These are phyloP conservation scores for Drosophila eohydei DNA, from an alignment of 2,888 invertebrate species.

Conservation along the genomic window DNA sequence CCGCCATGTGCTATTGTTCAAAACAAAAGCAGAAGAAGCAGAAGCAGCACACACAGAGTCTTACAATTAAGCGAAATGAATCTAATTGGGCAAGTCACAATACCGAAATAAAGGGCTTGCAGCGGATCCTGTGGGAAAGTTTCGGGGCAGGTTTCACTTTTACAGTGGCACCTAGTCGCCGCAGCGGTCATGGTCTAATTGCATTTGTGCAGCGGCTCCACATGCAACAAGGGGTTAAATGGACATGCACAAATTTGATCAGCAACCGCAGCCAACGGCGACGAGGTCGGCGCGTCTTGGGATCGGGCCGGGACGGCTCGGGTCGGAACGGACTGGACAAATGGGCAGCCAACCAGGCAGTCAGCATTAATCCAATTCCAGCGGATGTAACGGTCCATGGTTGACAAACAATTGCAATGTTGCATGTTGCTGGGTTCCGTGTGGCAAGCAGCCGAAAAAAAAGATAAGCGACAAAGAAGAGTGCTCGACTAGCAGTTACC, in stretches of 20 bases:
- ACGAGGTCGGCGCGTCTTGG: not conserved
- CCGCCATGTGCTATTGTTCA: conserved; percentile 40
- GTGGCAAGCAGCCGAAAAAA: conserved; percentile 29
- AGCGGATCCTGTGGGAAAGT: conserved; percentile 70
- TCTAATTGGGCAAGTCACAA: conserved; percentile 42
- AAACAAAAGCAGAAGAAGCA: conserved; percentile 24
- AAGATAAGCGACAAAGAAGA: too few species aligned
- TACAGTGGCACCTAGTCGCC: conserved; percentile 27
- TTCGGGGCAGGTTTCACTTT: conserved; percentile 42
- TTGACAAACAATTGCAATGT: conserved; percentile 81
- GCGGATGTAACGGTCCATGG: conserved; percentile 84
- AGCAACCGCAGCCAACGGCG: conserved; percentile 27
- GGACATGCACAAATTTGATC: conserved; percentile 72
- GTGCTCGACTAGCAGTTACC: not conserved
- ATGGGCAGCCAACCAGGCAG: conserved; percentile 39
- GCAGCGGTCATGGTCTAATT: conserved; percentile 81
- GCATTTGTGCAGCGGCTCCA: conserved; percentile 52
- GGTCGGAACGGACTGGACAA: conserved; percentile 8
- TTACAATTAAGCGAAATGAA: conserved; percentile 67
- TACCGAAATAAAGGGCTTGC: conserved; percentile 41
- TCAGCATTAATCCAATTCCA: conserved; percentile 73
- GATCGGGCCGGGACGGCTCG: not conserved
- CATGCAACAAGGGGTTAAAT: conserved; percentile 72
- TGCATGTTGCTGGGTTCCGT: conserved; percentile 36
- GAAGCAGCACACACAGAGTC: conserved; percentile 1